Base-by-base conservation (phyloP, 2,888 invertebrate genomes). In the Folsomia manolachei region DNA sequence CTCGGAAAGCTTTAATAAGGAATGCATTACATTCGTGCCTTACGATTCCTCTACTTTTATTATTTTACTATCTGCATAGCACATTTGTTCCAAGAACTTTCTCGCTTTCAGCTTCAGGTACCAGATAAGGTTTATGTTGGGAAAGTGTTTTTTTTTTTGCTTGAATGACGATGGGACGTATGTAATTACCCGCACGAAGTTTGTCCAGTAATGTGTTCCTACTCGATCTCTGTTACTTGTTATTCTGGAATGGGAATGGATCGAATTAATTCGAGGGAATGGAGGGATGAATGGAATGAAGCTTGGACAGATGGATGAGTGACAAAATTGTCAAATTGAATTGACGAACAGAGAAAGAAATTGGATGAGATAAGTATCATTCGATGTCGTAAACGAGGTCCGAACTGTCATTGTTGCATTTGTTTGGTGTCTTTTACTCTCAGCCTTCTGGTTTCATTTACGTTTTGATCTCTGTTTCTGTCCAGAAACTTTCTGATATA, bases 301-400 rank as follows among this genome's bases (percentile, higher is more conserved):
- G n/a, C n/a, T n/a, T n/a, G n/a, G n/a, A n/a, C n/a, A n/a, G n/a
- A 39, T 14, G 39, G 39, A 39, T 39, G 39, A 14, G 39, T 39
- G 39, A 9, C 39, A 14, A 39, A 39, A 39, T 39, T 39, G 39
- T 39, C 39, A 14, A 39, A 60, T 60, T 60, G 21, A 21, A 60
- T 60, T 60, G 60, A 60, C 60, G 4, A 4, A 7, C 60, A 7
- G 4, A n/a, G 60, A 21, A 21, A 11, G 52, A 52, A 51, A 66
- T 64, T 64, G 66, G 66, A 66, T 52, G 66, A 52, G 25, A 52
- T 66, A 18, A 23, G 52, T 23, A 23, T 66, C 66, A 52, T 66
- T 66, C n/a, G 51, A 27, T n/a, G 51, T 66, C 52, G 66, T 39
- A 66, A 52, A 66, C 4, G 39, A 39, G 39, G 39, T 39, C 39